A percentile compares a stretch with the other conserved stretches of the same genome.
Conservation (phyloP, 2,113 vertebrate genomes). For the Speoplatyrhinus poulsoni region DNA sequence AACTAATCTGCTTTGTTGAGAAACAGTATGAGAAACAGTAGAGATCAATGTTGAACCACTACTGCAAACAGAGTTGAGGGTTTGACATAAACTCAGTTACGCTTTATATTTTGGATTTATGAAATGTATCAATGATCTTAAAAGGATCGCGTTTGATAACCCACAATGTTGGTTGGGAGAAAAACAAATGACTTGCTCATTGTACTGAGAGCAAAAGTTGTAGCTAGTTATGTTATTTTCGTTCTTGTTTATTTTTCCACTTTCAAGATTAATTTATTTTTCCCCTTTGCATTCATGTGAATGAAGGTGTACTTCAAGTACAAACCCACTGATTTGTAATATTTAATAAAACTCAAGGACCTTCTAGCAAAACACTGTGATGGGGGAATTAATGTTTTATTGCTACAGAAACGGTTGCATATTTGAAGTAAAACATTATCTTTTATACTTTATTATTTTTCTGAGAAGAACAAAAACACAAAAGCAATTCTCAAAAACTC, state of each 20-base stretch:
- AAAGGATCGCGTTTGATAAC: not conserved
- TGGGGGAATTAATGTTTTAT: too few species aligned
- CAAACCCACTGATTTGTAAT: conserved; percentile 14
- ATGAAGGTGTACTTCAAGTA: conserved; percentile 23
- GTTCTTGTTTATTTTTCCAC: conserved; percentile 3
- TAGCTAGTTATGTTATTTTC: conserved; percentile 35
- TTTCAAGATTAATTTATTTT: conserved; percentile 42
- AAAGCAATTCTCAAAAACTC: conserved; percentile 1
- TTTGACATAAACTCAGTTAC: too few species aligned
- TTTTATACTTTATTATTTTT: too few species aligned
- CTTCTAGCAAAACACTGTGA: too few species aligned
- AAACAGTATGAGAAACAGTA: too few species aligned
- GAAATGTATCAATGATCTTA: conserved; percentile 4
- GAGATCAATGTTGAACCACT: too few species aligned
- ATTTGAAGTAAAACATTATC: too few species aligned
- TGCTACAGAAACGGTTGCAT: too few species aligned
- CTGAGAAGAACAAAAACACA: too few species aligned
- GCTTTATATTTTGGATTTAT: conserved; percentile 26
- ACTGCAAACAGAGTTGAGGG: too few species aligned
- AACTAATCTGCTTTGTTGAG: too few species aligned
- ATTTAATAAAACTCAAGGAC: conserved; percentile 7
- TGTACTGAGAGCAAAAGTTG: conserved; percentile 34
- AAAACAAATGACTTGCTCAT: conserved; percentile 17
- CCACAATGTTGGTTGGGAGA: conserved; percentile 29
- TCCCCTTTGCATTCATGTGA: conserved; percentile 41